Percentiles rank a stretch among this genome's conserved stretches.
Evolutionary conservation across 2,888 invertebrate species (phyloP).

Genomic region (Omphaloscelis lunosa): DNA sequence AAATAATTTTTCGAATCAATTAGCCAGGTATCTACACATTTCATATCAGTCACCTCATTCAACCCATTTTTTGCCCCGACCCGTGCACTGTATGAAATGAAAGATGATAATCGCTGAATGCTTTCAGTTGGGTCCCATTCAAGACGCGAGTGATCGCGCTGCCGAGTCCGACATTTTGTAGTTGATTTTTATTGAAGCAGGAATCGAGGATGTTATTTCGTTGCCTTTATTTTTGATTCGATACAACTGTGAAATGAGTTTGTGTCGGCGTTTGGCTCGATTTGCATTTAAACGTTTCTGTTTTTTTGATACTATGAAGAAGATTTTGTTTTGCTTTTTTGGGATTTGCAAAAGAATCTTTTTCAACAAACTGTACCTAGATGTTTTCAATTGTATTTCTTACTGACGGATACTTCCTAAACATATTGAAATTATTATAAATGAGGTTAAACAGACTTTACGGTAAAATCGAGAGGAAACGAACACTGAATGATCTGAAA

Average conservation of each 20-base stretch:
- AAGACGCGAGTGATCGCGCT: conserved; percentile 75
- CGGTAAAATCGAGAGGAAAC: background rate
- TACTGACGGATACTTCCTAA: background rate
- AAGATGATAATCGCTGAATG: conserved; percentile 48
- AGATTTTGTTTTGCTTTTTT: background rate
- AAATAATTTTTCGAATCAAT: too few relatives aligned
- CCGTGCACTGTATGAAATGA: conserved; percentile 4
- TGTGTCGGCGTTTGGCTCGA: conserved; percentile 29
- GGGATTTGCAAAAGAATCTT: background rate
- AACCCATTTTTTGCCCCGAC: background rate
- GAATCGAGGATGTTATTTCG: conserved; percentile 73
- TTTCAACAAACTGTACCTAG: background rate
- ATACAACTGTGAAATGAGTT: conserved; percentile 53
- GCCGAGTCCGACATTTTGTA: conserved; percentile 73
- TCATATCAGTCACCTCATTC: background rate
- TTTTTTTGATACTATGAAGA: background rate
- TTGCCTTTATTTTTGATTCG: conserved; percentile 69
- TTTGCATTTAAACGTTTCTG: conserved; percentile 47
- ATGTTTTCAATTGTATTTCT: background rate
- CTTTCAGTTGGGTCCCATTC: conserved; percentile 48
- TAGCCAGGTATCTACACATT: background rate
- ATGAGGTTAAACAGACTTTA: background rate
- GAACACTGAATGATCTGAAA: background rate
- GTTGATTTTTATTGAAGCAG: conserved; percentile 82
- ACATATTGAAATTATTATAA: background rate